Evolutionary conservation across 2,113 vertebrate species (phyloP).

Genomic region (Heliornis fulica): DNA sequence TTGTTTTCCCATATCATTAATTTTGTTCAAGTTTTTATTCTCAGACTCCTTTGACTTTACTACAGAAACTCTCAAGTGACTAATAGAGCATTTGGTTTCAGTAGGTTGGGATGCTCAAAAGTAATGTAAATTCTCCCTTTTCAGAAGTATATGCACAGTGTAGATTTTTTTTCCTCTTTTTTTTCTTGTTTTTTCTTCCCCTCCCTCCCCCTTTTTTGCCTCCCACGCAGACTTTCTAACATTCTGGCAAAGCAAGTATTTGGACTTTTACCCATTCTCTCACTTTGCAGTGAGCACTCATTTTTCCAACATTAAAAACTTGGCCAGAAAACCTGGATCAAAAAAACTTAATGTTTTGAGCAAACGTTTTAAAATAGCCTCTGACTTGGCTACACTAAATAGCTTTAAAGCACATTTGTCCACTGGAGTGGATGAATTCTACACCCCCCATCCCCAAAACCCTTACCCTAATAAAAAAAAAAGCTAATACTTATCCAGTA

Average conservation of each 20-base stretch:
- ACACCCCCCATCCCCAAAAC: neutral
- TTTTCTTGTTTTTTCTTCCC: neutral
- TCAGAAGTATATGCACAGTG: neutral
- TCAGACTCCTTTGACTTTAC: slow-evolving; percentile 11
- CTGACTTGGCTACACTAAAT: neutral
- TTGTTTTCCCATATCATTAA: slow-evolving; percentile 38
- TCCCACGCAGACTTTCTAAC: slow-evolving; percentile 39
- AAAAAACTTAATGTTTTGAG: slow-evolving; percentile 47
- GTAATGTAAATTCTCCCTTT: neutral
- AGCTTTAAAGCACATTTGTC: neutral
- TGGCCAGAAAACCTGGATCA: neutral
- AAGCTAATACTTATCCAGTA: neutral
- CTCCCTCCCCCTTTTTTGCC: neutral
- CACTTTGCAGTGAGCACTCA: slow-evolving; percentile 36
- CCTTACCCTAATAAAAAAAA: neutral
- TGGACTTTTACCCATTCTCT: slow-evolving; percentile 57
- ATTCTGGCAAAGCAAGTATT: slow-evolving; percentile 25
- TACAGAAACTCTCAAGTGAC: slow-evolving; percentile 32
- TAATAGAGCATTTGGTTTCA: slow-evolving; percentile 29
- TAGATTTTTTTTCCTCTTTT: neutral
- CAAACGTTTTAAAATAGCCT: slow-evolving; percentile 56
- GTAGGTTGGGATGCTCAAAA: neutral
- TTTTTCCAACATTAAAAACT: slow-evolving; percentile 55
- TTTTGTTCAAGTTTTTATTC: slow-evolving; percentile 33
- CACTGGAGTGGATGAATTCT: neutral